Evolutionary conservation across 2,113 vertebrate genomes (phyloP).

Genomic region (Rhinolophus sinicus): DNA sequence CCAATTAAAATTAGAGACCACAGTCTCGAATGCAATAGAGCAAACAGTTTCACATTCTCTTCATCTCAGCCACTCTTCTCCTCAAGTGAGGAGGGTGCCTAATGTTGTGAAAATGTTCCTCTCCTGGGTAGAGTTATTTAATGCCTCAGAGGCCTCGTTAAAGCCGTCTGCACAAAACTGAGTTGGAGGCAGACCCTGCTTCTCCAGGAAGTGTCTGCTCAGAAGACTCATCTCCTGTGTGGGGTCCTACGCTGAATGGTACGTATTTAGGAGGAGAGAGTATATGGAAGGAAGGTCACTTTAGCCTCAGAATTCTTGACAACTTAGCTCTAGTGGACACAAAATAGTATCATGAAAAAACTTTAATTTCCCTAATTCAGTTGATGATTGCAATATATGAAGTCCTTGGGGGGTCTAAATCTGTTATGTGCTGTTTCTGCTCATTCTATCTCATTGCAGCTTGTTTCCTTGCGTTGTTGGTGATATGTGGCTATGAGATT

Average conservation of each 20-base stretch:
- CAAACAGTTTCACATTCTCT: not conserved
- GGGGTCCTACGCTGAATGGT: not conserved
- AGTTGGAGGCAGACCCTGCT: not conserved
- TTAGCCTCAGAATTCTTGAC: not conserved
- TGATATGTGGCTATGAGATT: not conserved
- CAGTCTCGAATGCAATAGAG: not conserved
- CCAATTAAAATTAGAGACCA: not conserved
- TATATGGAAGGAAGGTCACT: not conserved
- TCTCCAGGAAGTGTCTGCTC: not conserved
- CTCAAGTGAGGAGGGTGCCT: not conserved
- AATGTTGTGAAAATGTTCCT: not conserved
- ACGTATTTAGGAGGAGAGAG: not conserved
- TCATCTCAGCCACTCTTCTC: not conserved
- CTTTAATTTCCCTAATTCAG: not conserved
- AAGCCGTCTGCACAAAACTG: not conserved
- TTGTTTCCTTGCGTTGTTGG: not conserved
- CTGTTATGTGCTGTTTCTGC: not conserved
- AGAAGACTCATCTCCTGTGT: not conserved
- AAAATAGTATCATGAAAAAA: not conserved
- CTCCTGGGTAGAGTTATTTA: not conserved
- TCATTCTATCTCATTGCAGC: not conserved
- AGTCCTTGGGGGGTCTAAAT: not conserved
- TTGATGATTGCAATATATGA: not conserved
- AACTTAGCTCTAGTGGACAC: not conserved
- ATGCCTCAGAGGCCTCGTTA: not conserved